phyloP scores from a whole-genome alignment of 2,113 vertebrate species.

The Lynx canadensis region DNA sequence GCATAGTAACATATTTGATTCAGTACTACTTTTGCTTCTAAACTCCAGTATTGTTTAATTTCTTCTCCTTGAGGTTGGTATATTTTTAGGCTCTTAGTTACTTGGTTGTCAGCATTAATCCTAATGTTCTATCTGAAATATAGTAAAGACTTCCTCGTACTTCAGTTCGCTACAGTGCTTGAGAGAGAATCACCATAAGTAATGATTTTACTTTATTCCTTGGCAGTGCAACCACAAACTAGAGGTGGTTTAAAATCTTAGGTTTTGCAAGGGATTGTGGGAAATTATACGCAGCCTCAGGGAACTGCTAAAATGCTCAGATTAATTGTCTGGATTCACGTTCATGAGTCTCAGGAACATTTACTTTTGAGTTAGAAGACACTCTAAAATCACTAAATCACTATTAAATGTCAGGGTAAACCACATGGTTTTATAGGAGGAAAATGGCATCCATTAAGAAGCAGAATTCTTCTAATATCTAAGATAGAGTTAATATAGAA shows the following conservation, averaged over 20 bases:
- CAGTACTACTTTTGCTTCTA: neutral
- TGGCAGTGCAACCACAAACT: conserved; percentile 69
- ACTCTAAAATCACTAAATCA: conserved; percentile 75
- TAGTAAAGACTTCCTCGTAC: conserved; percentile 16
- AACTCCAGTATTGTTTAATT: conserved; percentile 10
- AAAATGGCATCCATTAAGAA: conserved; percentile 69
- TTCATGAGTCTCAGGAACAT: conserved; percentile 75
- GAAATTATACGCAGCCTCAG: conserved; percentile 73
- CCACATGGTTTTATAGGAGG: conserved; percentile 65
- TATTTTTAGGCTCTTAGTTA: conserved; percentile 42
- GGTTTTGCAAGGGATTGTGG: conserved; percentile 73
- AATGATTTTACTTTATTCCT: conserved; percentile 36
- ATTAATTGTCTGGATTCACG: conserved; percentile 82
- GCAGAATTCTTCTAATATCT: conserved; percentile 67
- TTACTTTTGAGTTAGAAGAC: conserved; percentile 73
- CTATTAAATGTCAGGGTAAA: conserved; percentile 67
- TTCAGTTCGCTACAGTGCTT: conserved; percentile 25
- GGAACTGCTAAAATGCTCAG: conserved; percentile 74
- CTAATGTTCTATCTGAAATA: conserved; percentile 41
- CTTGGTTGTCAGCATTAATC: conserved; percentile 46
- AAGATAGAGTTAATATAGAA: conserved; percentile 68
- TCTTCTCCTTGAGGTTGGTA: conserved; percentile 32
- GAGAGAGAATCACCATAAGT: neutral
- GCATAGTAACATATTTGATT: neutral
- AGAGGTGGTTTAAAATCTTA: conserved; percentile 69